These are phyloP conservation scores for Battus philenor DNA, from an alignment of 1,140 invertebrate species.

Conservation along the genomic window DNA sequence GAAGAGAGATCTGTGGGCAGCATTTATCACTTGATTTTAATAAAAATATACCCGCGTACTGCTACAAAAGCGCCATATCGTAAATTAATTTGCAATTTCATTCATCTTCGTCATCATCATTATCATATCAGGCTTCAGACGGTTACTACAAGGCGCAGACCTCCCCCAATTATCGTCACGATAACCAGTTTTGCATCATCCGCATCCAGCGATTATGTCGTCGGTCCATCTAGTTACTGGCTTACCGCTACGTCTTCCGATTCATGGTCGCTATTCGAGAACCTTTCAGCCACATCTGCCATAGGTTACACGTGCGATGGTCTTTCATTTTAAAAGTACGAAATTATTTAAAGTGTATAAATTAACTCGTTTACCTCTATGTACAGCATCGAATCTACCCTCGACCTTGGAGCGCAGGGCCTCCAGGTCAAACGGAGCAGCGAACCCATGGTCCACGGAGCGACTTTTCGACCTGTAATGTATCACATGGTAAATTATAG, in stretches of 20 bases:
- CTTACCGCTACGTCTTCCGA: not conserved
- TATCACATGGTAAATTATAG: slow-evolving; percentile 5
- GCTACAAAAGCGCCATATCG: too few relatives aligned
- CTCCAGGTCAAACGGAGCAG: slow-evolving; percentile 88
- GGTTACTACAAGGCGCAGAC: too few relatives aligned
- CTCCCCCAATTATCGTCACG: too few relatives aligned
- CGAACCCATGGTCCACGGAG: slow-evolving; percentile 91
- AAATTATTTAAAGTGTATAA: not conserved
- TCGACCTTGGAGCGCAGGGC: slow-evolving; percentile 88
- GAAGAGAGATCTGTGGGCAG: too few relatives aligned
- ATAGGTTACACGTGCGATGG: not conserved
- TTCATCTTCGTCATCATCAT: too few relatives aligned
- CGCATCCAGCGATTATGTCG: too few relatives aligned
- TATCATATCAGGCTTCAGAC: too few relatives aligned
- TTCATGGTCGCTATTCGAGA: not conserved
- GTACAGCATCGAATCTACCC: slow-evolving; percentile 86
- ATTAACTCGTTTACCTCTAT: slow-evolving; percentile 74
- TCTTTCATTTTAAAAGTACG: not conserved
- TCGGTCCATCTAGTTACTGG: too few relatives aligned
- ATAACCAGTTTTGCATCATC: too few relatives aligned
- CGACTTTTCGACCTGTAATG: slow-evolving; percentile 90
- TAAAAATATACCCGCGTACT: too few relatives aligned
- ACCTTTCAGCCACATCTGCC: not conserved
- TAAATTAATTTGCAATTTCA: too few relatives aligned
- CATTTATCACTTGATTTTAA: too few relatives aligned